phyloP scores from a whole-genome alignment of 2,113 vertebrate species.

The Tachuris rubrigastra region DNA sequence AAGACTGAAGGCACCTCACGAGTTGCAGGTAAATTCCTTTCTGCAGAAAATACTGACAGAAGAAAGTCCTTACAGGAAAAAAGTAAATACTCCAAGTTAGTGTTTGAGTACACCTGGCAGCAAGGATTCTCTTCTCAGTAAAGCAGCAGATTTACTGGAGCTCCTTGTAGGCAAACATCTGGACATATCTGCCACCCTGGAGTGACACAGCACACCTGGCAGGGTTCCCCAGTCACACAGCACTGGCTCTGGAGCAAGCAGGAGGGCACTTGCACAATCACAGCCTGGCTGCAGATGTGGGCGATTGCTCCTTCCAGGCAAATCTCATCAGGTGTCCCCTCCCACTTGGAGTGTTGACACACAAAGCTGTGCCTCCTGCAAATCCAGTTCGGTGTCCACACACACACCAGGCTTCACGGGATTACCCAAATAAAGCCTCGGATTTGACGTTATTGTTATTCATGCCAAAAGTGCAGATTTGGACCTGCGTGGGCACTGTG shows the following conservation, averaged over 20 bases:
- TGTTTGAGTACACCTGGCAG: background rate
- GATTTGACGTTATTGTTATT: background rate
- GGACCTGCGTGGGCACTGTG: background rate
- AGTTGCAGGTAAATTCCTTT: background rate
- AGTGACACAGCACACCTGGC: background rate
- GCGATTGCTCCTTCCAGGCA: background rate
- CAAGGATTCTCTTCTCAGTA: background rate
- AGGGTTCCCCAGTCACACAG: background rate
- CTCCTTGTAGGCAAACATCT: background rate
- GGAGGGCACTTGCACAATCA: background rate
- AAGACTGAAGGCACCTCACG: background rate
- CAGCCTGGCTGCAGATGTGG: background rate
- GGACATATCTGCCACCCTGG: background rate
- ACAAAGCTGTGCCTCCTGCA: constrained; percentile 12
- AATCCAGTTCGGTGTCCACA: constrained; percentile 18
- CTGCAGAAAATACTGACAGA: rapidly evolving
- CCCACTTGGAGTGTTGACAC: background rate
- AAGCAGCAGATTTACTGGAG: background rate
- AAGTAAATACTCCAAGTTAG: rapidly evolving
- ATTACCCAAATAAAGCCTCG: background rate
- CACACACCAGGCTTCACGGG: background rate
- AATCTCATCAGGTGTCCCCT: background rate
- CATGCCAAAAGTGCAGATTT: background rate
- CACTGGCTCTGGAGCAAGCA: background rate
- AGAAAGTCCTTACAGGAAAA: background rate